Base-by-base conservation (phyloP, 1,140 invertebrate species). In the Odontomachus brunneus region DNA sequence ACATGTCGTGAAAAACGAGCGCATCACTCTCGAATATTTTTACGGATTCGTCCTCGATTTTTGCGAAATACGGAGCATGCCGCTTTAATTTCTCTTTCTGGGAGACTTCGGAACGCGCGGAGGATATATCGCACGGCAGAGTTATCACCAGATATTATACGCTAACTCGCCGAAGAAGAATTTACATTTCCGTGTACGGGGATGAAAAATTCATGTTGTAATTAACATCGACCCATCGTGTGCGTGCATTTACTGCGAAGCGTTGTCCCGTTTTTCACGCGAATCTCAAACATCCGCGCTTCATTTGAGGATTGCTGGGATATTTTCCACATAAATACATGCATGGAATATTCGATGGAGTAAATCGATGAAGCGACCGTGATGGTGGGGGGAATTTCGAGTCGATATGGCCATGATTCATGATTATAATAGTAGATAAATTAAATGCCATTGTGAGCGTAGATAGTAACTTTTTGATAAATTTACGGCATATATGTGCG, bases 1-100 rank as follows among this genome's bases (percentile, higher is more conserved):
- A 80, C 51, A 69, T 71, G 17, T 44, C 29, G 53, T 71, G 38
- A 71, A 80, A 80, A 80, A 80, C 53, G 75, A 80, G 51, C 65
- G 38, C 75, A 69, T 69, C 75, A 80, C 3, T 19, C 15, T 12
- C 17, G 17, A 80, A 80, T 71, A 80, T 80, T 80, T 59, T 80
- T 80, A 80, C 14, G 17, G 38, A 59, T 71, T n/a, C n/a, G 17
- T 48, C 24, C 33, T 69, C 38, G 14, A n/a, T 4, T n/a, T 53
- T 66, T 11, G 17, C 22, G 9, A 80, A 71, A 44, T 59, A 69
- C 33, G 38, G 29, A 7, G 14, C n/a, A 71, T 22, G 33, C 24
- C 24, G 51, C 22, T 71, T 71, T 80, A 80, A 80, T 80, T 80
- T 71, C 22, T 80, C 44, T 57, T 44, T 14, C 11, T 69, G 24